phyloP scores from a whole-genome alignment of 2,113 vertebrate genomes.

The Catharus bicknelli region DNA sequence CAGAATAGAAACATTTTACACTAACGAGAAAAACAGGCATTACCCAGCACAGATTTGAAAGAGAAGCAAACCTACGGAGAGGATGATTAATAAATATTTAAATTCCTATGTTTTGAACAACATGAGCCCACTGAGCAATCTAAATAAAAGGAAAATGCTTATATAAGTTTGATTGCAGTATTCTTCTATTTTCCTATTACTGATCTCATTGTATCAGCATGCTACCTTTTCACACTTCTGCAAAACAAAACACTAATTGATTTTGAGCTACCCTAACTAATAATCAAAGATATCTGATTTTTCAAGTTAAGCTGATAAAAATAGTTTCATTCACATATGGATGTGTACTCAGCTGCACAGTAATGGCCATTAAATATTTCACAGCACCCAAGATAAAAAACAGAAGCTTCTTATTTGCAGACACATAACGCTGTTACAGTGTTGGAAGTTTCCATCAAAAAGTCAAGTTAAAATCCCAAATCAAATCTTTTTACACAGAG shows the following conservation, averaged over 20 bases:
- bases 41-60: constrained; percentile 2
- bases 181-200: constrained; percentile 35
- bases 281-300: constrained; percentile 59
- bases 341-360: constrained; percentile 63
- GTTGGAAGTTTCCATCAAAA: constrained; percentile 28
- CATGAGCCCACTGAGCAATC: background rate
- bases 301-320: constrained; percentile 61
- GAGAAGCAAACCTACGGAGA: constrained; percentile 1
- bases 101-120: constrained; percentile 9
- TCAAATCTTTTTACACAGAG: background rate
- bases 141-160: constrained; percentile 52
- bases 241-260: constrained; percentile 69
- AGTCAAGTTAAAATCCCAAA: background rate
- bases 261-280: constrained; percentile 58
- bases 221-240: constrained; percentile 19
- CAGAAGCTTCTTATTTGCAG: constrained; percentile 46
- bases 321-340: constrained; percentile 68
- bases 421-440: background rate
- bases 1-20: constrained; percentile 19
- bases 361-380: constrained; percentile 68
- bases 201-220: constrained; percentile 9
- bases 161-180: constrained; percentile 34
- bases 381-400: constrained; percentile 21
- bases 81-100: constrained; percentile 49
- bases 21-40: background rate